phyloP scores from a whole-genome alignment of 2,797 vertebrate genomes.

The Numenius phaeopus region DNA sequence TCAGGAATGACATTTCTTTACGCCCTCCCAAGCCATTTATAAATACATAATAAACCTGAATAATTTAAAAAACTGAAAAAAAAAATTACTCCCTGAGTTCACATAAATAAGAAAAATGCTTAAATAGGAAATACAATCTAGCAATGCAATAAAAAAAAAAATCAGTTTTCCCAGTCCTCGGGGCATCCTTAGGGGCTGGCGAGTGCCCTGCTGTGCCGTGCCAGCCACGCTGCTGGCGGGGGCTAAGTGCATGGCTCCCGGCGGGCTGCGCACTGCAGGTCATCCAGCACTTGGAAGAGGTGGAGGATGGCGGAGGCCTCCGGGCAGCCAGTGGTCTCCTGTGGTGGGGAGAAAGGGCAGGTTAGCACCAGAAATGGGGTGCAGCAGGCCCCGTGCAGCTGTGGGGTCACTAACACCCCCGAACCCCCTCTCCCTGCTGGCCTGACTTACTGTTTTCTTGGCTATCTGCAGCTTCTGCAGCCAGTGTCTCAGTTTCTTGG shows the following conservation, averaged over 20 bases:
- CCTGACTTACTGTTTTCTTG: not conserved
- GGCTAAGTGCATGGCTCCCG: not conserved
- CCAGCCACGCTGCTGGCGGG: rapidly evolving
- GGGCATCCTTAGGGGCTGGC: not conserved
- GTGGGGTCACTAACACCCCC: rapidly evolving
- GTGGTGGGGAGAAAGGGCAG: rapidly evolving
- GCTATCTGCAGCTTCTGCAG: constrained; percentile 18
- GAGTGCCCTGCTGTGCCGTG: not conserved
- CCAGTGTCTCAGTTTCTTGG: constrained; percentile 16
- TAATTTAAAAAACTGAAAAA: not conserved
- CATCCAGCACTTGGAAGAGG: not conserved
- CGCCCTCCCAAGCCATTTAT: not conserved
- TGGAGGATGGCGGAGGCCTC: not conserved
- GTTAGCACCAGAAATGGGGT: rapidly evolving
- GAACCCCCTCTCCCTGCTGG: rapidly evolving
- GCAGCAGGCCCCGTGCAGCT: not conserved
- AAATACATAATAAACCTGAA: not conserved
- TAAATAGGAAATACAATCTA: not conserved
- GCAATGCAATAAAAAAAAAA: rapidly evolving
- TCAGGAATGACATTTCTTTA: not conserved
- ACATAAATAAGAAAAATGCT: not conserved
- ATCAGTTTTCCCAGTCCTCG: rapidly evolving
- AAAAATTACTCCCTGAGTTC: not conserved
- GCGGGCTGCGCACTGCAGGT: not conserved
- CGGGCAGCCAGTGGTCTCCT: constrained; percentile 1